phyloP scores from a whole-genome alignment of 2,888 invertebrate species.

The Malthinus seriepunctatus region DNA sequence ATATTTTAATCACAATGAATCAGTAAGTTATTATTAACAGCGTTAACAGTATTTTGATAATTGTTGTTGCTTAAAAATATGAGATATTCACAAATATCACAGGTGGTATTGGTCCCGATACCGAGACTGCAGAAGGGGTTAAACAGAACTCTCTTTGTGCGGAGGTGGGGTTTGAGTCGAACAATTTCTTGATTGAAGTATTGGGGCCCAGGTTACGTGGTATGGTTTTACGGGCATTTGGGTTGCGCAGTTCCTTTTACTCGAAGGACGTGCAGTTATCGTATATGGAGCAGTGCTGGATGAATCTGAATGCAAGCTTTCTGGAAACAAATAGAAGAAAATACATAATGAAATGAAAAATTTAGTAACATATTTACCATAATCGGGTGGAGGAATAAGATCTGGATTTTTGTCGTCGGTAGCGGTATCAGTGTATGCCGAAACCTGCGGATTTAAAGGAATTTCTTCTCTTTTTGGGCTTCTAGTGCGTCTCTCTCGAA shows the following conservation, averaged over 20 bases:
- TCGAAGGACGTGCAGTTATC: slow-evolving; percentile 51
- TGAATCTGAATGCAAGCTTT: slow-evolving; percentile 45
- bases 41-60: slow-evolving; percentile 50
- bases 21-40: slow-evolving; percentile 27
- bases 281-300: slow-evolving; percentile 51
- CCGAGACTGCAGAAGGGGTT: slow-evolving; percentile 49
- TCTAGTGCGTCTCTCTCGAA: slow-evolving; percentile 46
- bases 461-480: slow-evolving; percentile 47
- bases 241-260: slow-evolving; percentile 53
- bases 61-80: slow-evolving; percentile 49
- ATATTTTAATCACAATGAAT: slow-evolving; percentile 53
- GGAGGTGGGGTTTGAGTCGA: slow-evolving; percentile 53
- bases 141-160: slow-evolving; percentile 56
- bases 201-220: slow-evolving; percentile 56
- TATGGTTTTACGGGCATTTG: slow-evolving; percentile 56
- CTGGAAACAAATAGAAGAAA: slow-evolving; percentile 36
- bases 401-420: slow-evolving; percentile 55
- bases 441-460: slow-evolving; percentile 48
- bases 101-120: slow-evolving; percentile 57
- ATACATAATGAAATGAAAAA: not conserved
- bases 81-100: slow-evolving; percentile 57
- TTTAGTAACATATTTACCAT: slow-evolving; percentile 42
- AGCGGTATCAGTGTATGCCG: slow-evolving; percentile 48
- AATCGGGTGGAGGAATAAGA: slow-evolving; percentile 53
- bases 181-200: slow-evolving; percentile 53